Base-by-base conservation (phyloP, 1,140 invertebrate species). In the Conus ventricosus region DNA sequence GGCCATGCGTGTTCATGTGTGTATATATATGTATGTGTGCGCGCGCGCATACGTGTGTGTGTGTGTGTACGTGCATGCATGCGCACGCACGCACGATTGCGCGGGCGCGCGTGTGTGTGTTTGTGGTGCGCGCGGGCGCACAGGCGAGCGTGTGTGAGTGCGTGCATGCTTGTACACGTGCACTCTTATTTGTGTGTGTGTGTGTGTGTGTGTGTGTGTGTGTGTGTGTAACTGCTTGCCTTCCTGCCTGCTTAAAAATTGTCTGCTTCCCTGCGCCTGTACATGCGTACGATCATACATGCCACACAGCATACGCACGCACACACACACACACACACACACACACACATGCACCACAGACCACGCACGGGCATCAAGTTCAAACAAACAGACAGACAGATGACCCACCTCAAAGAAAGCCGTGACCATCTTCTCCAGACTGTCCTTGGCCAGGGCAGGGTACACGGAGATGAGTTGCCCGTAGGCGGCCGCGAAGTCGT, bases 401-500 rank as follows among this genome's bases (percentile, higher is more conserved):
- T 15, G 57, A 83, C 51, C 53, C 6, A 87, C 84, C 71, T 88
- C 84, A 76, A 90, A 88, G 75, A 90, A 90, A 5, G 88, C 55
- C 13, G 60, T 76, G 57, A 90, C 85, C 85, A 88, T 88, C 53
- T 84, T 81, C 81, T 90, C 84, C 53, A 90, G 87, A 27, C 87
- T 88, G 15, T 84, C 81, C 75, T 82, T 81, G 27, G 89, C 89
- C 11, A 90, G 60, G 23, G 25, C n/a, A 6, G 80, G 78, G 55
- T 90, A 67, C 2, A 53, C 81, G 23, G 55, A n/a, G 25, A 88
- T 86, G 17, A 90, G 87, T 25, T 90, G 84, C 17, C 87, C 85
- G 11, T 88, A 78, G 71, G 84, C 89, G 15, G 39, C 57, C 13
- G 87, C 81, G 78, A 88, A 90, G 20, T 87, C 78, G 39, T 90